Percentiles rank a stretch among this genome's conserved stretches.
These are phyloP conservation scores for Trissonchulus sp. DNA, from an alignment of 2,888 invertebrate genomes.

Conservation along the genomic window DNA sequence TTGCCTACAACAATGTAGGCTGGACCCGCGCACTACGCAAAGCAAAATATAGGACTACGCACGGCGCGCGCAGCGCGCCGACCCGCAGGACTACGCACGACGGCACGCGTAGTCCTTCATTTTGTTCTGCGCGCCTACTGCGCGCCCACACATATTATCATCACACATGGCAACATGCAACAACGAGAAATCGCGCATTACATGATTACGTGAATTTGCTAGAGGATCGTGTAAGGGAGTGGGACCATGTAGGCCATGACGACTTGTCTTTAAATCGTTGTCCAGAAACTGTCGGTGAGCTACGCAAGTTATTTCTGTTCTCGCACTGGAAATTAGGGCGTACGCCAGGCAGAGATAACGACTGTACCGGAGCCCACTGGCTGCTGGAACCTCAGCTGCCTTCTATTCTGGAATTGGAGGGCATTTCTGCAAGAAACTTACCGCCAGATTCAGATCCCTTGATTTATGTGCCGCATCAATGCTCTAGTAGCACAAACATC, in stretches of 20 bases:
- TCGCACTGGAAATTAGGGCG: not conserved
- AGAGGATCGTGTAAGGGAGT: no score
- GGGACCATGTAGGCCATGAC: not conserved
- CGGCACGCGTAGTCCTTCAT: no score
- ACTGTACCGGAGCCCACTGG: not conserved
- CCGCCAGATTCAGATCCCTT: not conserved
- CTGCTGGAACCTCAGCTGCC: conserved; percentile 1
- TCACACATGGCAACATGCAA: no score
- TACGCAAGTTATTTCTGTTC: not conserved
- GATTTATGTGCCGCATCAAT: not conserved
- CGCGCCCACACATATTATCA: no score
- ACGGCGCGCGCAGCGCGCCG: no score
- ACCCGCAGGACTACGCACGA: no score
- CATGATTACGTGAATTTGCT: no score
- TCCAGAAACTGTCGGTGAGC: not conserved
- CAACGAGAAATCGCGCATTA: no score
- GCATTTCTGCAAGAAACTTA: not conserved
- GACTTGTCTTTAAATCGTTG: not conserved
- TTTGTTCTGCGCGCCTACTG: no score
- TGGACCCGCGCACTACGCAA: no score
- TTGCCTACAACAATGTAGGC: no score
- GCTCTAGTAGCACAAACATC: not conserved
- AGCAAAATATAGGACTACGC: no score
- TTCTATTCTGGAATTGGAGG: not conserved
- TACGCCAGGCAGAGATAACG: not conserved